phyloP scores from a whole-genome alignment of 2,888 invertebrate genomes.

The Drosophila prolongata region DNA sequence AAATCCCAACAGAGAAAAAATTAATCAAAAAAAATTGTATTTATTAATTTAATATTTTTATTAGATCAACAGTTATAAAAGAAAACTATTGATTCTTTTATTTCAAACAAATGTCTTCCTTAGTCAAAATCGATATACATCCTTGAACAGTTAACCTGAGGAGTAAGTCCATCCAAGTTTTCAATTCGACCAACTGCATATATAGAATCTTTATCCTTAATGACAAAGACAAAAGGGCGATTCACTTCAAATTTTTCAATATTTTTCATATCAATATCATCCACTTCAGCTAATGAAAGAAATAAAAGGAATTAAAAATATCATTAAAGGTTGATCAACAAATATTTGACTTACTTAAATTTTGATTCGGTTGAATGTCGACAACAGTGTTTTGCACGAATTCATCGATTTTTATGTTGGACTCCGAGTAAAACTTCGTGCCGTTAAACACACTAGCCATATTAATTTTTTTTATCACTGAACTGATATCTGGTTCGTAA shows the following conservation, averaged over 20 bases:
- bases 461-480: neutral
- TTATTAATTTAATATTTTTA: too few relatives aligned
- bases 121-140: too few relatives aligned
- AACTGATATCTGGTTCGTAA: neutral
- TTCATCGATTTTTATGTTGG: neutral
- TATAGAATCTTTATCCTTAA: neutral
- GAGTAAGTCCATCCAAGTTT: neutral
- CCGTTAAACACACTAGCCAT: neutral
- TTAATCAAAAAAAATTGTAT: too few relatives aligned
- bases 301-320: neutral
- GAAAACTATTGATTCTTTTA: too few relatives aligned
- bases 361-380: neutral
- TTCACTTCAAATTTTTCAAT: neutral
- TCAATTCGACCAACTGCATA: neutral
- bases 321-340: neutral
- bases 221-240: neutral
- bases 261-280: neutral
- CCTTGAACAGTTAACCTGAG: neutral
- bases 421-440: neutral
- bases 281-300: neutral
- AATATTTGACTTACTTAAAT: neutral
- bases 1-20: too few relatives aligned
- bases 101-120: too few relatives aligned
- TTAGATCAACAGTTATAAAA: too few relatives aligned
- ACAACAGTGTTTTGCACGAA: neutral